These are phyloP conservation scores for Zoanthus sansibaricus DNA, from an alignment of 92 coral and sea anemone genomes.

Conservation along the genomic window DNA sequence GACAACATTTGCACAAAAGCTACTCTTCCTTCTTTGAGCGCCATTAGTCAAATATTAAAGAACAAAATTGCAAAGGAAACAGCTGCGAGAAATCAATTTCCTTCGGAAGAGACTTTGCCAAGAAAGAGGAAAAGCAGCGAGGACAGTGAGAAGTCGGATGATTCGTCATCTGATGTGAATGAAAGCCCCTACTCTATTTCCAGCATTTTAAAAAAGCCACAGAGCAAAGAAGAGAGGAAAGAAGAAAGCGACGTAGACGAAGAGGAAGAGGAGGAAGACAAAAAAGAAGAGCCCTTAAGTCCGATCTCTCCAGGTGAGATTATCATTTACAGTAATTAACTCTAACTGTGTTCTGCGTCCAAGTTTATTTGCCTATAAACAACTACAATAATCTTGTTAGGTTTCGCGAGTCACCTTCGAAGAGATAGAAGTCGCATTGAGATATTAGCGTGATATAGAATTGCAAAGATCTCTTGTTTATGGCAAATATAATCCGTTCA, in stretches of 20 bases:
- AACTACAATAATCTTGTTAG: neutral
- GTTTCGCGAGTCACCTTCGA: neutral
- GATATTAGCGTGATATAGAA: constrained; percentile 37
- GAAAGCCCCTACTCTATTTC: constrained; percentile 46
- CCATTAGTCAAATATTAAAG: constrained; percentile 92
- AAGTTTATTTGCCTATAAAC: neutral
- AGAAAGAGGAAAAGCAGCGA: constrained; percentile 61
- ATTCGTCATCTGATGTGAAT: constrained; percentile 10
- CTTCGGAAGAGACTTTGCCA: constrained; percentile 59
- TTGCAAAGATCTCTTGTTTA: constrained; percentile 31
- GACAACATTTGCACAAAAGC: constrained; percentile 85
- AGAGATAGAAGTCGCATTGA: neutral
- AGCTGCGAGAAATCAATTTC: constrained; percentile 69
- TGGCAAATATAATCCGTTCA: constrained; percentile 51
- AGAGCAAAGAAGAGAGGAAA: constrained; percentile 25
- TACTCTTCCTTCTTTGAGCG: constrained; percentile 91
- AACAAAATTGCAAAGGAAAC: constrained; percentile 79
- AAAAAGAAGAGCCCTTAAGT: constrained; percentile 54
- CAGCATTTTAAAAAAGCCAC: constrained; percentile 38
- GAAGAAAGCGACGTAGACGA: constrained; percentile 33
- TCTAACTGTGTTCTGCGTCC: neutral
- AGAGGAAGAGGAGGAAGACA: constrained; percentile 30
- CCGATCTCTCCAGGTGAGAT: constrained; percentile 53
- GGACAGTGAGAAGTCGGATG: constrained; percentile 29
- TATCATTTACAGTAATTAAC: constrained; percentile 57